Percentiles rank a stretch among this genome's conserved stretches.
These are phyloP conservation scores for Polydrusus tereticollis DNA, from an alignment of 2,888 invertebrate genomes.

Conservation along the genomic window DNA sequence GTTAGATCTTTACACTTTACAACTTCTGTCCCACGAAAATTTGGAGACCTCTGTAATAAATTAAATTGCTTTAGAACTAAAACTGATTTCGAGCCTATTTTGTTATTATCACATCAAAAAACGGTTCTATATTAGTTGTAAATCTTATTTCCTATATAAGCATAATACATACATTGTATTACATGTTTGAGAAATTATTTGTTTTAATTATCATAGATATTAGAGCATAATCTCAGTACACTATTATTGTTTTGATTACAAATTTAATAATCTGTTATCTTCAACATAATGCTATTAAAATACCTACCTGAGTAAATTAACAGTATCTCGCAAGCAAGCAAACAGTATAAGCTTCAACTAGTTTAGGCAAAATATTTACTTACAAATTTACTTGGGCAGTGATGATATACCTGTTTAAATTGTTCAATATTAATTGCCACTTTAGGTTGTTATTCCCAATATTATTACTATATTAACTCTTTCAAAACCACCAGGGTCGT, in stretches of 20 bases:
- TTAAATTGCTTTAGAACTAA: no score
- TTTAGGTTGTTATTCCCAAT: no score
- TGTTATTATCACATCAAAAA: no score
- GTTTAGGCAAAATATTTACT: not conserved
- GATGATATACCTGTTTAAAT: not conserved
- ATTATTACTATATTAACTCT: no score
- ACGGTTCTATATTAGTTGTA: no score
- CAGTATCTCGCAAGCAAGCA: not conserved
- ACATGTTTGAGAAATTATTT: not conserved
- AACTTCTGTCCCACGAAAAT: no score
- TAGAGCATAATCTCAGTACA: not conserved
- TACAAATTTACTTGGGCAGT: not conserved
- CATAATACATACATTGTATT: not conserved
- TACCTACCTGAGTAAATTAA: slow-evolving; percentile 1
- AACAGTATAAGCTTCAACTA: not conserved
- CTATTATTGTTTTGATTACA: not conserved
- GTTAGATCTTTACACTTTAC: no score
- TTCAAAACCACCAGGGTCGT: no score
- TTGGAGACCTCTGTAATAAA: no score
- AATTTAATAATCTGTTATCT: slow-evolving; percentile 10
- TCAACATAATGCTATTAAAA: not conserved
- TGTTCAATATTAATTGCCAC: not conserved
- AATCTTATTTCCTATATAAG: not conserved
- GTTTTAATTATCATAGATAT: not conserved
- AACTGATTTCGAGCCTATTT: no score